A percentile compares a stretch with the other conserved stretches of the same genome.
These are phyloP conservation scores for Andrena praecox DNA, from an alignment of 2,888 invertebrate species.

Conservation along the genomic window DNA sequence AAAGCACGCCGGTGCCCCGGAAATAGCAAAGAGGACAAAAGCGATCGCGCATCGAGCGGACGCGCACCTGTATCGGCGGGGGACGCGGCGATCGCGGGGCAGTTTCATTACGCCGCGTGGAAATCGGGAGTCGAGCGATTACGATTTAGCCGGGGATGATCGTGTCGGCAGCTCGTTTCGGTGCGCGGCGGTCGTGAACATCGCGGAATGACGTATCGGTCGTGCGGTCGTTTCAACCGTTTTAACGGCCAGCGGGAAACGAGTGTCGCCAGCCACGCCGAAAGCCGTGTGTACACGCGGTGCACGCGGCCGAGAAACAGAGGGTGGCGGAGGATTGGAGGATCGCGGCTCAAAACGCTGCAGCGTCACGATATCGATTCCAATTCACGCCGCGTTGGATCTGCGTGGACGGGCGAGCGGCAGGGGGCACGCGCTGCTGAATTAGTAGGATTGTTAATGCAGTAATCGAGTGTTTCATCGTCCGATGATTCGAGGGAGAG, in stretches of 20 bases:
- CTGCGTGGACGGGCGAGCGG: constrained; percentile 17
- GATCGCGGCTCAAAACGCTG: constrained; percentile 50
- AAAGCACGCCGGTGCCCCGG: too few species aligned
- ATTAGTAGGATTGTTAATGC: constrained; percentile 82
- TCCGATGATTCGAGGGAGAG: constrained; percentile 77
- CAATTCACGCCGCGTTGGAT: constrained; percentile 60
- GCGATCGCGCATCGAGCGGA: constrained; percentile 2
- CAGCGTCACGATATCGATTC: constrained; percentile 69
- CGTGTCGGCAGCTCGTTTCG: constrained; percentile 65
- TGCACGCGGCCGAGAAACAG: neutral
- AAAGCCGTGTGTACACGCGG: constrained; percentile 72
- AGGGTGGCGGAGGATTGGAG: constrained; percentile 18
- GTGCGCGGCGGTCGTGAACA: constrained; percentile 68
- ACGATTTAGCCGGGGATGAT: constrained; percentile 68
- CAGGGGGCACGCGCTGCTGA: constrained; percentile 62
- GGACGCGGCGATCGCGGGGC: neutral
- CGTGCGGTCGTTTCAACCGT: constrained; percentile 80
- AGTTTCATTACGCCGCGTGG: constrained; percentile 62
- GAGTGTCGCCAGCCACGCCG: constrained; percentile 79
- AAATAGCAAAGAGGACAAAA: neutral
- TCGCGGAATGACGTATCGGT: constrained; percentile 80
- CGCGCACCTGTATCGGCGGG: constrained; percentile 25
- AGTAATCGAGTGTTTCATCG: constrained; percentile 83
- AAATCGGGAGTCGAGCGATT: constrained; percentile 73
- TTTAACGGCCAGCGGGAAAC: constrained; percentile 80